Base-by-base conservation (phyloP, 1,140 invertebrate species). In the Colletes gigas region DNA sequence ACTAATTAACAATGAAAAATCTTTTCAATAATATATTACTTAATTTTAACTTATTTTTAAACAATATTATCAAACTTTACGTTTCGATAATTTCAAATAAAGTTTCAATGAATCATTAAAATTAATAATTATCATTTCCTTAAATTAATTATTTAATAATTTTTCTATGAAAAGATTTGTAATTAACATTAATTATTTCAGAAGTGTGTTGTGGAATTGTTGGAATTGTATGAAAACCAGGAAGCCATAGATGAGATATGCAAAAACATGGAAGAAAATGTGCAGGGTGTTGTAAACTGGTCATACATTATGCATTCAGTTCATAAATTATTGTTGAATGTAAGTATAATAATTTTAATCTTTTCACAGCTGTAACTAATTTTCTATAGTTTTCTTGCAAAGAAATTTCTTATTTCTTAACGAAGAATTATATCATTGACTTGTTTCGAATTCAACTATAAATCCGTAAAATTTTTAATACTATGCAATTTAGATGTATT, bases 261-360 rank as follows among this genome's bases (percentile, higher is more conserved):
- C 15, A 52, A 82, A 54, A 86, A 81, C 82, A 83, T 88, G 12
- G 62, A 72, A 39, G 21, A 39, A 2, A 73, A 69, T 15, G 41
- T 8, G 65, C 10, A 30, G 10, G 65, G 66, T 17, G 30, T 39
- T 19, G 63, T 81, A 41, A 85, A 76, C 50, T 91, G 90, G 90
- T 78, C 73, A 39, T 71, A 75, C 6, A 83, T 91, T 66, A 67
- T 90, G 17, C 63, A 44, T 14, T 70, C 39, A 30, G 78, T 84
- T 9, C 90, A 91, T 59, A 82, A 87, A 21, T n/a, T 90, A 52
- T 30, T 90, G 63, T 66, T 84, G 10, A 54, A 57, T 12, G 90
- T 91, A 88, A 88, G 82, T 80, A 69, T 12, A 21, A 30, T 30
- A 30, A 30, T 30, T 30, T 30, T 30, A 30, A 30, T 30, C 30